A percentile compares a stretch with the other conserved stretches of the same genome.
phyloP scores from a whole-genome alignment of 1,140 invertebrate genomes.

The Diorhabda carinulata region DNA sequence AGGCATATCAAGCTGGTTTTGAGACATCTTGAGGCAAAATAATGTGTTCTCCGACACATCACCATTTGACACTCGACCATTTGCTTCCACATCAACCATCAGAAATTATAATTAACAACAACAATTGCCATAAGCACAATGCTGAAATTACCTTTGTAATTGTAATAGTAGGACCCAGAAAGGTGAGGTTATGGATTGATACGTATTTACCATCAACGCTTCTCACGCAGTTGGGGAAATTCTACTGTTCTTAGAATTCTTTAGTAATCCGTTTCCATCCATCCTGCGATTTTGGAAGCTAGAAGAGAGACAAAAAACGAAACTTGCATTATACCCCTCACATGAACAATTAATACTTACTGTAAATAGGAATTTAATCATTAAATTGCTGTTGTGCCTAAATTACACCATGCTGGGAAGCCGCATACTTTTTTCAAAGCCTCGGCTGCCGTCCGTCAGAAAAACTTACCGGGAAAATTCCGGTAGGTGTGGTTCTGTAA shows the following conservation, averaged over 20 bases:
- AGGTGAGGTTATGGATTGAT: slow-evolving; percentile 37
- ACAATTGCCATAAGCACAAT: slow-evolving; percentile 50
- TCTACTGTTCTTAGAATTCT: slow-evolving; percentile 44
- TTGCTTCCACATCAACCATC: slow-evolving; percentile 48
- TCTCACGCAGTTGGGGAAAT: slow-evolving; percentile 51
- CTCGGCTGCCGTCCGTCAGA: too few relatives aligned
- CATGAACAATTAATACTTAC: too few relatives aligned
- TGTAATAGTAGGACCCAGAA: slow-evolving; percentile 45
- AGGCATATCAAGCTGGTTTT: background rate
- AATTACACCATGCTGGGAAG: too few relatives aligned
- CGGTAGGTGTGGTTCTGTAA: too few relatives aligned
- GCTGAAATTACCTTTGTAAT: slow-evolving; percentile 50
- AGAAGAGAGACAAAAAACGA: too few relatives aligned
- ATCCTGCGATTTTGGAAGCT: background rate
- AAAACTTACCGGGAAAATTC: too few relatives aligned
- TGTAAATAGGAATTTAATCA: too few relatives aligned
- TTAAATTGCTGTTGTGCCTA: too few relatives aligned
- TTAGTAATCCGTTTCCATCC: slow-evolving; percentile 25
- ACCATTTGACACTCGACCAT: slow-evolving; percentile 46
- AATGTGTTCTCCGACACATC: slow-evolving; percentile 27
- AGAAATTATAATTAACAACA: slow-evolving; percentile 50
- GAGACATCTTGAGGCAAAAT: background rate
- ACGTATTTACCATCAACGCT: slow-evolving; percentile 52
- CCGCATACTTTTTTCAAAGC: too few relatives aligned
- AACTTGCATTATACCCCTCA: too few relatives aligned